These are phyloP conservation scores for Coryphaenoides rupestris DNA, from an alignment of 2,113 vertebrate species.

Conservation along the genomic window DNA sequence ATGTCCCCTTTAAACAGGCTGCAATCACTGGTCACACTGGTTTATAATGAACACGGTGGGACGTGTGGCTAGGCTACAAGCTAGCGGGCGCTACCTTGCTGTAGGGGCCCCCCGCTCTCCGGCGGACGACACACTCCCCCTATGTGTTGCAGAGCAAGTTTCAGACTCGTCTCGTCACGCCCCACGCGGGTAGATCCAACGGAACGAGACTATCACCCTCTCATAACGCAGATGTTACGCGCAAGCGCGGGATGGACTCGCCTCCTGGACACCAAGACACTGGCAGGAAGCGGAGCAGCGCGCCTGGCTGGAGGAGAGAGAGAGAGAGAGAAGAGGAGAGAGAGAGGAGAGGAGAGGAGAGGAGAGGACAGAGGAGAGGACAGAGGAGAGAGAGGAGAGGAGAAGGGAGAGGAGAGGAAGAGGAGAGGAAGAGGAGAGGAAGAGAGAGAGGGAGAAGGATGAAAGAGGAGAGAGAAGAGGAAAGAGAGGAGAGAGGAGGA, in stretches of 20 bases:
- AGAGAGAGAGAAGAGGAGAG: not conserved
- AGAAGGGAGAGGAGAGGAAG: not conserved
- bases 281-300: constrained; percentile 16
- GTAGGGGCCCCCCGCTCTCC: constrained; percentile 10
- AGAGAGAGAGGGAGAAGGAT: not conserved
- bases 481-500: not conserved
- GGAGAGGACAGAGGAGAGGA: too few species aligned
- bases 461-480: not conserved
- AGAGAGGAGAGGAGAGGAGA: too few species aligned
- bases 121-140: constrained; percentile 56
- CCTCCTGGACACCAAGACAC: constrained; percentile 47
- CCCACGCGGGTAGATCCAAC: not conserved
- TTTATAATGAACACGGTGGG: too few species aligned
- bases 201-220: too few species aligned
- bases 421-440: not conserved
- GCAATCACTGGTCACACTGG: too few species aligned
- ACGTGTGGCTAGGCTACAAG: not conserved
- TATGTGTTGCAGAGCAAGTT: constrained; percentile 34
- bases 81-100: not conserved
- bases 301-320: not conserved
- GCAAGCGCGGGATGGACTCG: constrained; percentile 37
- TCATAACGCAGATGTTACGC: constrained; percentile 27
- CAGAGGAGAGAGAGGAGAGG: not conserved
- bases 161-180: too few species aligned
- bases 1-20: too few species aligned